A percentile compares a stretch with the other conserved stretches of the same genome.
Evolutionary conservation across 2,113 vertebrate genomes (phyloP).

Genomic region (Anarrhichthys ocellatus): DNA sequence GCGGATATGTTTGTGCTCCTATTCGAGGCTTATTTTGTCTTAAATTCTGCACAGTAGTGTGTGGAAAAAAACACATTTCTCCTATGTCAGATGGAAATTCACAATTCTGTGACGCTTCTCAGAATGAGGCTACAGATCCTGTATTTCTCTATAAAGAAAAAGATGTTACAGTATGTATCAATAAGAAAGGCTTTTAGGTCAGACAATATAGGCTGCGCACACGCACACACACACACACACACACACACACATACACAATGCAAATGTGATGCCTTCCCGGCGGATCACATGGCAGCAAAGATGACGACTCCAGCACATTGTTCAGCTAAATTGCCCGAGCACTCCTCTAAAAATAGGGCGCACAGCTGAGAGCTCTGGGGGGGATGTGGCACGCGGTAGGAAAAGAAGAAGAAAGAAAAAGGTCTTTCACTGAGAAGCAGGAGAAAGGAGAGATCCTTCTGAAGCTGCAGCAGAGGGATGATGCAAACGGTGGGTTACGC

Average conservation of each 20-base stretch:
- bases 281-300: constrained; percentile 45
- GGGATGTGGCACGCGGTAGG: constrained; percentile 45
- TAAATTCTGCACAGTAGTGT: neutral
- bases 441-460: constrained; percentile 39
- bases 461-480: constrained; percentile 41
- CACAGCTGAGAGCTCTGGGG: constrained; percentile 73
- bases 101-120: neutral
- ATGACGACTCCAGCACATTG: constrained; percentile 63
- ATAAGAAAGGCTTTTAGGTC: constrained; percentile 21
- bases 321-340: constrained; percentile 72
- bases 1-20: neutral
- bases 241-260: constrained; percentile 9
- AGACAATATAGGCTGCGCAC: constrained; percentile 6
- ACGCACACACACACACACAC: neutral
- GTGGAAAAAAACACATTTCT: neutral
- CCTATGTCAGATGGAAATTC: neutral
- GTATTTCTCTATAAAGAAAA: neutral
- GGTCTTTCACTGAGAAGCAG: constrained; percentile 50
- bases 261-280: constrained; percentile 44
- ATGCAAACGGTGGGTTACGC: constrained; percentile 53
- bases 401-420: constrained; percentile 31
- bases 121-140: neutral
- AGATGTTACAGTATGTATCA: neutral
- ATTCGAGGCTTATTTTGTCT: neutral
- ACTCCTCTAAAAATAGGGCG: constrained; percentile 74